These are phyloP conservation scores for Psittacula echo DNA, from an alignment of 2,797 vertebrate species.

Conservation along the genomic window DNA sequence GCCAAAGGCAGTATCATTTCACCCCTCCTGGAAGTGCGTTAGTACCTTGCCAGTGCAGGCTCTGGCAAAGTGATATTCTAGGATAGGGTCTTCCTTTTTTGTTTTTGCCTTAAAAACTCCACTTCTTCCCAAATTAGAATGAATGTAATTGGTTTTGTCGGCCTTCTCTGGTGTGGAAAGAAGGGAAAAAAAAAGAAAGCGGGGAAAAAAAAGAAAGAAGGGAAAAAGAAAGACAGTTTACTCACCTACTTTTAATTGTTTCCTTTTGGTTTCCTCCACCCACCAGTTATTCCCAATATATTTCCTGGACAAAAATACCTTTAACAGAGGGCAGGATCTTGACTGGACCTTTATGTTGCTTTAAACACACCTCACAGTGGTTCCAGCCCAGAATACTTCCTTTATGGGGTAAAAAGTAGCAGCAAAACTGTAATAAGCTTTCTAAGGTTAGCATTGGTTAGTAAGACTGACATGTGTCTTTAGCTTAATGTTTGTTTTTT, in stretches of 20 bases:
- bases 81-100: not conserved
- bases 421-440: not conserved
- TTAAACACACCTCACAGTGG: not conserved
- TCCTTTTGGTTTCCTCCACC: not conserved
- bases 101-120: not conserved
- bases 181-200: fast-evolving
- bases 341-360: not conserved
- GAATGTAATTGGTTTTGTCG: not conserved
- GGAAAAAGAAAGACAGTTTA: not conserved
- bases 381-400: not conserved
- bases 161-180: not conserved
- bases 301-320: not conserved
- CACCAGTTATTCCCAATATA: not conserved
- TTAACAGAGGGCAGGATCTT: not conserved
- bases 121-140: not conserved
- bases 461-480: not conserved
- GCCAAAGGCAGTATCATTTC: not conserved
- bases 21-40: not conserved
- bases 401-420: not conserved
- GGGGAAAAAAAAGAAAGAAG: not conserved
- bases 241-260: not conserved
- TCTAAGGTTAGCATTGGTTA: not conserved
- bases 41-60: not conserved
- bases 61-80: not conserved
- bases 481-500: not conserved